These are phyloP conservation scores for Prunella strophiata DNA, from an alignment of 2,797 vertebrate genomes.

Conservation along the genomic window DNA sequence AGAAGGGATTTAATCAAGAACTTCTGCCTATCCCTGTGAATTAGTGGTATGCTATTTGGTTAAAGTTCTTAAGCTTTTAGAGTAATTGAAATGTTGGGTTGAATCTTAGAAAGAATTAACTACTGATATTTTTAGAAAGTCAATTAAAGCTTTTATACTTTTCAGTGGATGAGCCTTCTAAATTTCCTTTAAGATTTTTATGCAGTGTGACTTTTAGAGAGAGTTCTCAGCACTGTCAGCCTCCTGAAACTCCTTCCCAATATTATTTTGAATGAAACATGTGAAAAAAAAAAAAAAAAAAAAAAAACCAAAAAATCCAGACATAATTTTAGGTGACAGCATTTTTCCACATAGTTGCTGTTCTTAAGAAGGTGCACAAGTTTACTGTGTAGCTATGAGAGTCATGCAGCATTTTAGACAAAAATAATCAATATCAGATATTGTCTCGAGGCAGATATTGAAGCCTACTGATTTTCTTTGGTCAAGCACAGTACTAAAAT, in stretches of 20 bases:
- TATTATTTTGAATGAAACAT: not conserved
- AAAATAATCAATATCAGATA: not conserved
- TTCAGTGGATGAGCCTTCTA: not conserved
- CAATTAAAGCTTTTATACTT: conserved; percentile 14
- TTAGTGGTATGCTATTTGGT: not conserved
- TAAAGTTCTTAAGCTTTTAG: conserved; percentile 30
- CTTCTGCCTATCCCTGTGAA: not conserved
- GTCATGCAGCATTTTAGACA: not conserved
- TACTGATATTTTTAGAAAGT: conserved; percentile 41
- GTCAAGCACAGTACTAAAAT: not conserved
- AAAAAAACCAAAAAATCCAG: not conserved
- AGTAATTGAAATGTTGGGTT: conserved; percentile 19
- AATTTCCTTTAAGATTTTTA: not conserved
- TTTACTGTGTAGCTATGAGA: not conserved
- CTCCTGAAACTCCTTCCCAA: not conserved
- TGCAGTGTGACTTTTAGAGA: not conserved
- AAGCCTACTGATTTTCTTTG: not conserved
- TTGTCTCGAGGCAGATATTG: not conserved
- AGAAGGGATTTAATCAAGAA: not conserved
- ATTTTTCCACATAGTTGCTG: not conserved
- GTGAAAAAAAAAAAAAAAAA: not conserved
- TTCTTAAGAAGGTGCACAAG: not conserved
- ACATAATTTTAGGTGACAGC: not conserved
- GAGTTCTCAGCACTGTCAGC: not conserved
- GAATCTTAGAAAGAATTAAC: conserved; percentile 20